Base-by-base conservation (phyloP, 2,797 vertebrate genomes). In the Scolopax rusticola region DNA sequence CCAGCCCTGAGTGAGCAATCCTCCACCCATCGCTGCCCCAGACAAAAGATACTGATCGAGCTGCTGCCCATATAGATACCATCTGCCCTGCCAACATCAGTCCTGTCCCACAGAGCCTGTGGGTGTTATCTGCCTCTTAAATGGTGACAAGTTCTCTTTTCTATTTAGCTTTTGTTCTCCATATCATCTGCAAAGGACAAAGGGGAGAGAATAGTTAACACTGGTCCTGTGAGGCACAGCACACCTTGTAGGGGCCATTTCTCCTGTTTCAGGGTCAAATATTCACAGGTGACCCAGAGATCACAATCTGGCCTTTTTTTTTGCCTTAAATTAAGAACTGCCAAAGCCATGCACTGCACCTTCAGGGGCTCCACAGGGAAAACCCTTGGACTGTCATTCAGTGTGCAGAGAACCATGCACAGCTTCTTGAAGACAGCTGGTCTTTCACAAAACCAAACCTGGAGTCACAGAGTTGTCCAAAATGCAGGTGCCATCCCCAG, bases 91-190 rank as follows among this genome's bases (percentile, higher is more conserved):
- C 80, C 87, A 64, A 21, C 71, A 45, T 20, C 73, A 51, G 53
- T 6, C 60, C 53, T 15, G n/a, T 18, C 59, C 53, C 54, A 20
- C 33, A 8, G 23, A 16, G 21, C 0, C 2, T 0, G 7, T 28
- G 27, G 74, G 82, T 61, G 61, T n/a, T 21, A 38, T 11, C 54
- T 50, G 54, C 32, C 25, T 40, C 88, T 41, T 23, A 28, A 48
- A 15, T 14, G 61, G 54, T 8, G 41, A 43, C 12, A 24, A 27
- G 41, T 36, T 73, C 75, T 54, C 47, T 38, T 27, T 67, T 21
- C 88, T 67, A 16, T 28, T 65, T 33, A 6, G 60, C 21, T 85
- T 48, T 48, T 68, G 32, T 8, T 54, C 47, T 48, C 54, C 12
- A 2, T 9, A 18, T 4, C 13, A 7, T 41, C 75, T 36, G 33